These are phyloP conservation scores for Amblyteles armatorius DNA, from an alignment of 2,888 invertebrate species.

Conservation along the genomic window DNA sequence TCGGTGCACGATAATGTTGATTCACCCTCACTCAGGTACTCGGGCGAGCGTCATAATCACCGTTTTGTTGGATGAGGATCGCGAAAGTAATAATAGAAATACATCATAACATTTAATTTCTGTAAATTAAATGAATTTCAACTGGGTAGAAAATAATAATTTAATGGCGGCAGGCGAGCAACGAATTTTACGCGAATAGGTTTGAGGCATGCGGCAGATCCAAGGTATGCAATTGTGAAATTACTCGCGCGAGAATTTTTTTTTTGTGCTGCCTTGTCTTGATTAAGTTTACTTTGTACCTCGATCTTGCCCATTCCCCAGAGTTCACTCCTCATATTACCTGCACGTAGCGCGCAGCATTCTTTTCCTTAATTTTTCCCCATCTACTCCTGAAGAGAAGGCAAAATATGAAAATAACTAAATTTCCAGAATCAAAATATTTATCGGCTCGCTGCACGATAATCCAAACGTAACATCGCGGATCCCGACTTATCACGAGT, in stretches of 20 bases:
- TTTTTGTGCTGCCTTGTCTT: not conserved
- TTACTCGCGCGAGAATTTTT: not conserved
- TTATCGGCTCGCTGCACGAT: too few species aligned
- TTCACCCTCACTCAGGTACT: constrained; percentile 42
- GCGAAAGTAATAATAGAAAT: not conserved
- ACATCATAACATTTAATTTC: not conserved
- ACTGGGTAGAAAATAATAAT: too few species aligned
- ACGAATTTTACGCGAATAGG: too few species aligned
- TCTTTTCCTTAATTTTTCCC: too few species aligned
- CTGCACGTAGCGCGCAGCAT: too few species aligned
- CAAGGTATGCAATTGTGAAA: not conserved
- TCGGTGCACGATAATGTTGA: not conserved
- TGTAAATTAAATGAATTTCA: not conserved
- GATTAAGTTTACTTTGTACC: constrained; percentile 2
- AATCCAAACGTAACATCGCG: too few species aligned
- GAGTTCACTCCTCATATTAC: too few species aligned
- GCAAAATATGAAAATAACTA: too few species aligned
- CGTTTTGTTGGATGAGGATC: constrained; percentile 25
- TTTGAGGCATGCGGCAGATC: not conserved
- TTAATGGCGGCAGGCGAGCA: too few species aligned
- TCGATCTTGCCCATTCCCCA: not conserved
- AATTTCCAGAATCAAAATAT: too few species aligned
- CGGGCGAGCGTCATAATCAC: constrained; percentile 46
- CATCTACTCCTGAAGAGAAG: too few species aligned
- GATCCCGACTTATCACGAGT: too few species aligned